phyloP scores from a whole-genome alignment of 2,888 invertebrate genomes.

The Nemotelus nigrinus region DNA sequence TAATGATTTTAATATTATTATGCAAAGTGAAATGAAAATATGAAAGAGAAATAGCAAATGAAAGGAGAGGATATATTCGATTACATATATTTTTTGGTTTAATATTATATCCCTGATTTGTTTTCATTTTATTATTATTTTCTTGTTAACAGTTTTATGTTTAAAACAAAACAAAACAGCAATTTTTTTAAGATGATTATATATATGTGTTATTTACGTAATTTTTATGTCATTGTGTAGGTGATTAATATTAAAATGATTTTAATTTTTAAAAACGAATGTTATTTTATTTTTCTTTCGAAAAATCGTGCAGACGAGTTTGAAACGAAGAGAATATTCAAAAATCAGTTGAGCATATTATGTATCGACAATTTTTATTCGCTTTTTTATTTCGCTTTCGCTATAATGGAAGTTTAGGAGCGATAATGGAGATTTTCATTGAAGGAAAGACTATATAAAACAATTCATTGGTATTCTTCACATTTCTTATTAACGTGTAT shows the following conservation, averaged over 20 bases:
- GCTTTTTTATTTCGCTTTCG: too few species aligned
- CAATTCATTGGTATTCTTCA: too few species aligned
- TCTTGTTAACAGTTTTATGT: constrained; percentile 50
- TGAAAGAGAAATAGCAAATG: constrained; percentile 30
- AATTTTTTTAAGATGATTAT: constrained; percentile 47
- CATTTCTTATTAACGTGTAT: too few species aligned
- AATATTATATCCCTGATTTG: constrained; percentile 24
- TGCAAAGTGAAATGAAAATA: constrained; percentile 12
- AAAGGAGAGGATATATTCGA: constrained; percentile 43
- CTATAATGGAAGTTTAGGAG: too few species aligned
- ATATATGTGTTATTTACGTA: constrained; percentile 47
- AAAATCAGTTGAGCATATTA: too few species aligned
- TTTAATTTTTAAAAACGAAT: constrained; percentile 42
- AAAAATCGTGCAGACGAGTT: too few species aligned
- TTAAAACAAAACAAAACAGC: constrained; percentile 47
- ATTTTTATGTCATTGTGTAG: constrained; percentile 50
- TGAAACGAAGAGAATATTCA: too few species aligned
- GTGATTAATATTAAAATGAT: constrained; percentile 47
- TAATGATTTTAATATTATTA: constrained; percentile 20
- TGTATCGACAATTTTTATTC: too few species aligned
- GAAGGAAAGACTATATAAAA: too few species aligned
- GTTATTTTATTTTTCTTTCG: background rate
- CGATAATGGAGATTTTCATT: too few species aligned
- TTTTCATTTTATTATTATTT: constrained; percentile 40
- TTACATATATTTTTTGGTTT: constrained; percentile 1